These are phyloP conservation scores for Agrotis exclamationis DNA, from an alignment of 2,888 invertebrate genomes.

Conservation along the genomic window DNA sequence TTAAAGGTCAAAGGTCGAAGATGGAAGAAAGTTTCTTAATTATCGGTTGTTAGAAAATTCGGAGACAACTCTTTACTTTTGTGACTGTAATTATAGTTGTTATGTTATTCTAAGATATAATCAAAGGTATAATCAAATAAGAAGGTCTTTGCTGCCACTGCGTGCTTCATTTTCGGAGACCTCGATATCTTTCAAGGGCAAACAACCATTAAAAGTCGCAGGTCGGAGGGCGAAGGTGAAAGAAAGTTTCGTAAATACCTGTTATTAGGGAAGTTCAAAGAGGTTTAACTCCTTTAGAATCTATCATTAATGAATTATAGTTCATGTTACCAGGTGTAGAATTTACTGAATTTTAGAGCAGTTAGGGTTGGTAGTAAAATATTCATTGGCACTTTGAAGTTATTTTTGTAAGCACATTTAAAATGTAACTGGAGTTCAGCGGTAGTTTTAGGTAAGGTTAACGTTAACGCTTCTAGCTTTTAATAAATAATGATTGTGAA, in stretches of 20 bases:
- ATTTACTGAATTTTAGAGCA: constrained; percentile 15
- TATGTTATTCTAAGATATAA: too few species aligned
- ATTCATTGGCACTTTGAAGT: constrained; percentile 6
- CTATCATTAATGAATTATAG: neutral
- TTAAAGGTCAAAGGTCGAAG: constrained; percentile 32
- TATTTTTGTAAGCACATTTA: constrained; percentile 29
- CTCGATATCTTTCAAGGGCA: constrained; percentile 53
- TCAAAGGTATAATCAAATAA: too few species aligned
- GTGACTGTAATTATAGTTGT: too few species aligned
- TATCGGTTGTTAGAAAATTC: too few species aligned
- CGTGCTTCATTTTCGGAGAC: constrained; percentile 45
- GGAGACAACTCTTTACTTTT: too few species aligned
- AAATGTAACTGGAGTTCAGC: constrained; percentile 3
- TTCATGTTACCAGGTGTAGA: neutral
- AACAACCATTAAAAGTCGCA: constrained; percentile 40
- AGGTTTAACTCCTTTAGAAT: neutral
- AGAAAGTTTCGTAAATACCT: constrained; percentile 5
- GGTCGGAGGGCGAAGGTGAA: constrained; percentile 15
- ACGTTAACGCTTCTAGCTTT: neutral
- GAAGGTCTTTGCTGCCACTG: constrained; percentile 33
- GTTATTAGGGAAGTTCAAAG: constrained; percentile 29
- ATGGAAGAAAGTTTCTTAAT: constrained; percentile 3
- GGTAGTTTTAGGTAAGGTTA: neutral
- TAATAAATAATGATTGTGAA: constrained; percentile 14
- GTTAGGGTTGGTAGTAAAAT: constrained; percentile 11